phyloP scores from a whole-genome alignment of 2,888 invertebrate genomes.

The Exephanes ischioxanthus region DNA sequence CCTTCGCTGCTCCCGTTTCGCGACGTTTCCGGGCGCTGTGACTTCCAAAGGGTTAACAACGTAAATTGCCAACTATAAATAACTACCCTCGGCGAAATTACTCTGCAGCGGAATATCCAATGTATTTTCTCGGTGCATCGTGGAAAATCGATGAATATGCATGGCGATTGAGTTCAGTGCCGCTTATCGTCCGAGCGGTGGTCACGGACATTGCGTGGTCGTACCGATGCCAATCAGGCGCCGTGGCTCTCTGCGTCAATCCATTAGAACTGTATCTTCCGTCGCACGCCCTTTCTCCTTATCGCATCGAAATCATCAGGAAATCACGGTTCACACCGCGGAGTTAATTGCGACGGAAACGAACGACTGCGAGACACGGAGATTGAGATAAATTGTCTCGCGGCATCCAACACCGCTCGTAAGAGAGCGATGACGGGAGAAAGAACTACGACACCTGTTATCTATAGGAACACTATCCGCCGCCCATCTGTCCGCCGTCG shows the following conservation, averaged over 20 bases:
- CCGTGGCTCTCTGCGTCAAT: neutral
- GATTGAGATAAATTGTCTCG: slow-evolving; percentile 21
- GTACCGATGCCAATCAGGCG: neutral
- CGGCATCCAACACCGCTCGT: neutral
- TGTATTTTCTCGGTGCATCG: too few relatives aligned
- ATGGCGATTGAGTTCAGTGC: slow-evolving; percentile 10
- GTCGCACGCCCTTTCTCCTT: neutral
- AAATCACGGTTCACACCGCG: neutral
- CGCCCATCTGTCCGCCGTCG: slow-evolving; percentile 66
- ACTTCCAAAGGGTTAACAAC: too few relatives aligned
- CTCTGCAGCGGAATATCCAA: too few relatives aligned
- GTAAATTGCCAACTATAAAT: too few relatives aligned
- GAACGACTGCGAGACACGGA: neutral
- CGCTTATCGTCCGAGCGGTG: neutral
- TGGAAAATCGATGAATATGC: neutral
- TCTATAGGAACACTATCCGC: slow-evolving; percentile 40
- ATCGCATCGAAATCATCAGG: neutral
- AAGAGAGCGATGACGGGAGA: slow-evolving; percentile 30
- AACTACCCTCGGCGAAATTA: too few relatives aligned
- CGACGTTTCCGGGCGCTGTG: too few relatives aligned
- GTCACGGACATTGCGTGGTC: slow-evolving; percentile 28
- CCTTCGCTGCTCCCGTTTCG: too few relatives aligned
- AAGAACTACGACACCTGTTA: slow-evolving; percentile 49
- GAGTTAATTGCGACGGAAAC: slow-evolving; percentile 4
- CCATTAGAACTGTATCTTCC: neutral